Conservation (phyloP, 2,888 invertebrate genomes). For the Lapara coniferarum region DNA sequence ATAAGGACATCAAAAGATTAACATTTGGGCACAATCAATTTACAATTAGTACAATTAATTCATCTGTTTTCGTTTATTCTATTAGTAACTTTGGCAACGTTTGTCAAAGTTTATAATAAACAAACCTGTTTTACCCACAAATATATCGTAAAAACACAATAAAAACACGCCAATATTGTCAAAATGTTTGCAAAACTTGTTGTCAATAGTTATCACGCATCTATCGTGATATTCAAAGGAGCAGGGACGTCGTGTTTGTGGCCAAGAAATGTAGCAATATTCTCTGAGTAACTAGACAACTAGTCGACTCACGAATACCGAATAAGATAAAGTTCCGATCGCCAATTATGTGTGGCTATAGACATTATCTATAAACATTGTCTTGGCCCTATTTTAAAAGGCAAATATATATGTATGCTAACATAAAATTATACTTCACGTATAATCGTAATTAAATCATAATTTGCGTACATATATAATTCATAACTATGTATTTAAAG, state of each 20-base stretch:
- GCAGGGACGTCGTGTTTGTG: conserved; percentile 57
- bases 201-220: conserved; percentile 13
- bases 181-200: conserved; percentile 10
- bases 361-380: conserved; percentile 33
- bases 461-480: no score
- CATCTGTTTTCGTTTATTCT: not conserved
- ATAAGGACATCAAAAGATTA: no score
- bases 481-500: no score
- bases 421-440: no score
- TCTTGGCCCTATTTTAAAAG: no score
- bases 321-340: conserved; percentile 49
- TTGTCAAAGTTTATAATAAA: not conserved
- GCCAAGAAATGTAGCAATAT: conserved; percentile 66
- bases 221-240: conserved; percentile 32
- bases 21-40: no score
- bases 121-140: not conserved
- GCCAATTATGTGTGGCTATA: conserved; percentile 52
- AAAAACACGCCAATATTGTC: conserved; percentile 5
- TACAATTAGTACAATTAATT: not conserved
- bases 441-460: no score
- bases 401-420: no score
- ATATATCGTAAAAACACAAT: not conserved
- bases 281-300: conserved; percentile 67
- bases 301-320: conserved; percentile 68
- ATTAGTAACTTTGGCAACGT: not conserved